Evolutionary conservation across 53 echinoderm and acorn worm genomes (phyloP).

Genomic region (Echinarachnius parma): DNA sequence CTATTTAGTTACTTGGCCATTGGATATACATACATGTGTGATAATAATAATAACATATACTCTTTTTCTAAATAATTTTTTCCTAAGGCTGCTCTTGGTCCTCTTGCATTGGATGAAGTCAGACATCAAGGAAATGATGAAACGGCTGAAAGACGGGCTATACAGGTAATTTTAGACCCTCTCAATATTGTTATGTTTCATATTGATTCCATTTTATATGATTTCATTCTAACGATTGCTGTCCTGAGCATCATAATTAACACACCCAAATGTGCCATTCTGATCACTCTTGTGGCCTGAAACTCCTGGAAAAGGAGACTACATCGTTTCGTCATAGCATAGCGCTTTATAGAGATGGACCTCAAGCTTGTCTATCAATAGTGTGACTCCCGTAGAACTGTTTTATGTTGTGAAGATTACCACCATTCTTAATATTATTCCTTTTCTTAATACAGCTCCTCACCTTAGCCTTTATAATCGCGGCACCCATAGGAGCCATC

Average conservation of each 20-base stretch:
- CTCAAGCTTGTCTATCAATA: too few relatives aligned
- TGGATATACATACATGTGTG: too few relatives aligned
- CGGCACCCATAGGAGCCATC: conserved; percentile 89
- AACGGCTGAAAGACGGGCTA: conserved; percentile 9
- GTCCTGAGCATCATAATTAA: neutral
- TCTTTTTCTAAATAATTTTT: too few relatives aligned
- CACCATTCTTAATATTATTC: too few relatives aligned
- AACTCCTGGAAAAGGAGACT: neutral
- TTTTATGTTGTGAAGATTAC: too few relatives aligned
- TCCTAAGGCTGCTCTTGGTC: conserved; percentile 14
- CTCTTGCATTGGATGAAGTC: conserved; percentile 16
- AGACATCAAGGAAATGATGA: neutral
- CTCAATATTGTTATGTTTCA: neutral
- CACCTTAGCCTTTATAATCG: conserved; percentile 82
- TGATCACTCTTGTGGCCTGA: neutral
- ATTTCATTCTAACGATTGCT: neutral
- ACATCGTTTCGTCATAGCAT: too few relatives aligned
- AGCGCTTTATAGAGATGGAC: too few relatives aligned
- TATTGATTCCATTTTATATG: neutral
- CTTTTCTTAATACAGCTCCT: conserved; percentile 51
- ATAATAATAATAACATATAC: too few relatives aligned
- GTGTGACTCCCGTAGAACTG: too few relatives aligned
- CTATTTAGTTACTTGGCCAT: too few relatives aligned
- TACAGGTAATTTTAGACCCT: neutral
- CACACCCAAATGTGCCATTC: neutral